Conservation (phyloP, 2,113 vertebrate genomes). For the Pelodiscus sinensis region DNA sequence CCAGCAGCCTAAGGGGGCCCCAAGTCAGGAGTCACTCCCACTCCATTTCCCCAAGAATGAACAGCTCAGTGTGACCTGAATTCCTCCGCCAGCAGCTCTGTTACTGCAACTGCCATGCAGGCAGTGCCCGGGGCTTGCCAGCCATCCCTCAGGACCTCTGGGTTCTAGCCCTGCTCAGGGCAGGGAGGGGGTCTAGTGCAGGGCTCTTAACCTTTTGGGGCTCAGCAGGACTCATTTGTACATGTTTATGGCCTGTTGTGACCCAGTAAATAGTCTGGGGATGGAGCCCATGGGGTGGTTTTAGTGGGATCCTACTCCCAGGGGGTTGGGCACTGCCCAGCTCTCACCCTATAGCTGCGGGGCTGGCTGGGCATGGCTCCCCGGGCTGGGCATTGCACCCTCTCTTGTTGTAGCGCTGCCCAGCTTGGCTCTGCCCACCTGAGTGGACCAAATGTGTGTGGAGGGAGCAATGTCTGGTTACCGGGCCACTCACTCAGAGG, state of each 20-base stretch:
- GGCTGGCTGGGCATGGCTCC: too few species aligned
- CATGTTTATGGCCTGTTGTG: neutral
- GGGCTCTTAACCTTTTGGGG: neutral
- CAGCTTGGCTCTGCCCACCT: too few species aligned
- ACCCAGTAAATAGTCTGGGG: too few species aligned
- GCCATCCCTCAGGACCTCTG: neutral
- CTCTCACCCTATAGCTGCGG: too few species aligned
- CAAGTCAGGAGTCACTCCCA: neutral
- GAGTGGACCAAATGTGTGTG: too few species aligned
- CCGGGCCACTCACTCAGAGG: neutral
- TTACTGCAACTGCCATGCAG: neutral
- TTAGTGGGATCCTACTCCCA: too few species aligned
- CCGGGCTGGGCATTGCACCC: too few species aligned
- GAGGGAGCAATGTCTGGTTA: neutral
- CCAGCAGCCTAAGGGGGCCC: neutral
- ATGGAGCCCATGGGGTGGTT: too few species aligned
- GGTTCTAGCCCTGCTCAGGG: neutral
- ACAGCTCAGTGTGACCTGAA: neutral
- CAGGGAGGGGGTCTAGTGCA: too few species aligned
- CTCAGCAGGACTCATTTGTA: neutral
- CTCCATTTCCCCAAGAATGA: neutral
- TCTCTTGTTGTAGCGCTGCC: too few species aligned
- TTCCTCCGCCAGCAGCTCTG: neutral
- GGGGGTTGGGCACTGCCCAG: too few species aligned
- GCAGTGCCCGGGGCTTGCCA: neutral